A percentile compares a stretch with the other conserved stretches of the same genome.
Evolutionary conservation across 2,113 vertebrate species (phyloP).

Genomic region (Heterotis niloticus): DNA sequence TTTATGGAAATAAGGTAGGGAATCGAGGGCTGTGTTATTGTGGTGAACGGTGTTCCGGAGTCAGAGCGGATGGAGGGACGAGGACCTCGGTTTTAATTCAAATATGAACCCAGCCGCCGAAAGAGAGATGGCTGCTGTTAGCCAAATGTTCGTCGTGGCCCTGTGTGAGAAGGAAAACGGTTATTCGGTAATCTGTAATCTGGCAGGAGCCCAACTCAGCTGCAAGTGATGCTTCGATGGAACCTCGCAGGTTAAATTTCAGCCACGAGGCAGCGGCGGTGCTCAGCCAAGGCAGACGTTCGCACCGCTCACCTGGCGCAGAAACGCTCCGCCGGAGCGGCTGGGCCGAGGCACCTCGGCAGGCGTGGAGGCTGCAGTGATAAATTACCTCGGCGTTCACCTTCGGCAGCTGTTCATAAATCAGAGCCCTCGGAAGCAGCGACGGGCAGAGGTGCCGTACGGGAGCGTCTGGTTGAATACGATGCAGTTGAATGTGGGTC

Average conservation of each 20-base stretch:
- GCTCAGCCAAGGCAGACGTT: neutral
- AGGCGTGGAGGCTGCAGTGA: neutral
- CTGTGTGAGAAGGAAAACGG: neutral
- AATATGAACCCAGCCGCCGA: neutral
- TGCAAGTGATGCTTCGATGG: neutral
- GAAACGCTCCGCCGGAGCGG: neutral
- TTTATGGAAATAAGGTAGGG: conserved; percentile 16
- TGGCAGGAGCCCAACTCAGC: conserved; percentile 1
- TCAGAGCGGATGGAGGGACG: neutral
- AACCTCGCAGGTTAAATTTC: neutral
- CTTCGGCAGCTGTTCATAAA: conserved; percentile 15
- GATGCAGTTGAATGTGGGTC: neutral
- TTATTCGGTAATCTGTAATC: neutral
- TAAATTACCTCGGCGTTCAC: neutral
- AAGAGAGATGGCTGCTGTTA: neutral
- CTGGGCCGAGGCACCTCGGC: neutral
- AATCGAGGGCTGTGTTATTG: neutral
- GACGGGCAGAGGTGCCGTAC: neutral
- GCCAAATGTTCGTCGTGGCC: neutral
- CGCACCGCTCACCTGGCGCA: neutral
- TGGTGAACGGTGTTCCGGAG: neutral
- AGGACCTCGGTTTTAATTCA: neutral
- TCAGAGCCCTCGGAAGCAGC: neutral
- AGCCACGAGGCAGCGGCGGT: neutral
- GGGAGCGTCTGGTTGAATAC: neutral